Evolutionary conservation across 2,888 invertebrate genomes (phyloP), one percentile per base, ranked within the genome.

Genomic region (Clunio marinus): DNA sequence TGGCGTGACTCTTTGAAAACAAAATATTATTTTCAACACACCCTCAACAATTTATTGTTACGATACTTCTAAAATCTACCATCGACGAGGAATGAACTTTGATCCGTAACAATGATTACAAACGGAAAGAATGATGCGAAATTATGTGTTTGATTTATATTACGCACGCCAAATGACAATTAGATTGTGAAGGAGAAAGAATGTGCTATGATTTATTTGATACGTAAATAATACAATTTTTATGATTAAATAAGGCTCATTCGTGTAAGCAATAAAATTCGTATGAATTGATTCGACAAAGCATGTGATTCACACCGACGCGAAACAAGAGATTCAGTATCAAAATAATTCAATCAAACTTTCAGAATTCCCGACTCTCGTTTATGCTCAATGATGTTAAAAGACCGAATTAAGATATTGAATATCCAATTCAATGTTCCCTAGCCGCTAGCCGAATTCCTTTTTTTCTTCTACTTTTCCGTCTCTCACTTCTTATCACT

Each of bases 351-450:
- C n/a, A n/a, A n/a, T n/a, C n/a, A n/a, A n/a, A n/a, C n/a, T n/a
- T n/a, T n/a, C n/a, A n/a, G n/a, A n/a, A n/a, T n/a, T n/a, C n/a
- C n/a, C n/a, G n/a, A n/a, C n/a, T n/a, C n/a, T n/a, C n/a, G n/a
- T n/a, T n/a, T 51, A 20, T 51, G 51, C 13, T 51, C 51, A 51
- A 22, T 51, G 51, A 51, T 51, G 51, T 51, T 51, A 17, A 51
- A 51, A 51, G n/a, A n/a, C 20, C 51, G 51, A 60, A 60, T 60
- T 35, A 60, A 37, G 60, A 60, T 60, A 60, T 60, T 32, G 35
- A 60, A 20, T 60, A 22, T 60, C 24, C 60, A 60, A 60, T 60
- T 60, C 37, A 60, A n/a, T n/a, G n/a, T 60, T 60, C 37, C 28
- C 22, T 35, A 37, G 60, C 60, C 60, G 22, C 60, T 13, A 32